Evolutionary conservation across 1,140 invertebrate genomes (phyloP).

Genomic region (Lineus longissimus): DNA sequence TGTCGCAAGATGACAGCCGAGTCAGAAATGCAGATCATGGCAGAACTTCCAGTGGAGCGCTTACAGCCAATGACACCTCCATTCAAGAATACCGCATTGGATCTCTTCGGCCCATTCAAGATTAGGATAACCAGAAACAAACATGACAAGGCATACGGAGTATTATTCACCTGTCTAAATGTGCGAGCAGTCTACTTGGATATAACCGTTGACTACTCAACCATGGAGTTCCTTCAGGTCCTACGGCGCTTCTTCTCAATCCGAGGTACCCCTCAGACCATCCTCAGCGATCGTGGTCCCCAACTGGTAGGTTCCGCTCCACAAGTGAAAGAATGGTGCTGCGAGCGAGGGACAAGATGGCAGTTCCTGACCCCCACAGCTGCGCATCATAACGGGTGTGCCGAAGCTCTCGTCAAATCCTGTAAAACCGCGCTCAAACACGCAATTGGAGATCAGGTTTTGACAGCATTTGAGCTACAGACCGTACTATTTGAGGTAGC

Average conservation of each 20-base stretch:
- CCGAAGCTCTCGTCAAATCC: too few relatives aligned
- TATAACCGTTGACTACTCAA: background rate
- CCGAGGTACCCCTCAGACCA: too few relatives aligned
- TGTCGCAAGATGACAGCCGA: too few relatives aligned
- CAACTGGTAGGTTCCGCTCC: too few relatives aligned
- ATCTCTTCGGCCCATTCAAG: background rate
- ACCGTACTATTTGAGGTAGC: background rate
- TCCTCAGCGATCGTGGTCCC: too few relatives aligned
- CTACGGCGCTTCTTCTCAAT: too few relatives aligned
- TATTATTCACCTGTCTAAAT: conserved; percentile 2
- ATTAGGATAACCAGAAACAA: background rate
- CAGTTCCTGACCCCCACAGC: background rate
- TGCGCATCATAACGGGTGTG: too few relatives aligned
- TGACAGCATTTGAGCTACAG: background rate
- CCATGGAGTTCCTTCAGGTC: too few relatives aligned
- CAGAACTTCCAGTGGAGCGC: background rate
- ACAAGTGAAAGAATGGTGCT: too few relatives aligned
- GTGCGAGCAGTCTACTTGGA: background rate
- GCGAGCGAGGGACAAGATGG: background rate
- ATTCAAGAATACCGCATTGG: background rate
- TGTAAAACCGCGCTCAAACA: background rate
- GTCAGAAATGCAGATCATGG: background rate
- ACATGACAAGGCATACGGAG: background rate
- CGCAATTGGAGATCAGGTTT: background rate
- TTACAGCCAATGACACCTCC: background rate